Evolutionary conservation across 2,113 vertebrate genomes (phyloP), one percentile per base, ranked within the genome.

Genomic region (Cottus gobio): DNA sequence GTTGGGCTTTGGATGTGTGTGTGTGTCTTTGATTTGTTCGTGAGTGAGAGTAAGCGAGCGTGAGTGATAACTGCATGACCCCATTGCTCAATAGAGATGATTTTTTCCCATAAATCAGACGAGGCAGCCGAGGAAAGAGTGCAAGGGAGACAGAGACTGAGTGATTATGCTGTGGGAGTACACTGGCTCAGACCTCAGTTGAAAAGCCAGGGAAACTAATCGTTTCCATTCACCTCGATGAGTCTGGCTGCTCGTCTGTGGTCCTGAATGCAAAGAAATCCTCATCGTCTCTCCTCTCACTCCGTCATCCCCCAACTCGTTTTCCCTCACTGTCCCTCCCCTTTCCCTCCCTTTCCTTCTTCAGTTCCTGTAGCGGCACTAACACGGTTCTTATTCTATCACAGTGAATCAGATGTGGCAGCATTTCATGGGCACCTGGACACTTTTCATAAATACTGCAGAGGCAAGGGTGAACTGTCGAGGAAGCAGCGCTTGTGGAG

Each of bases 51-150:
- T 15, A 36, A 64, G 79, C 28, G 67, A 31, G 16, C 60, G 67
- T 62, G 66, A 85, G 58, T 37, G 68, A 77, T 77, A 79, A 77
- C 87, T 85, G 75, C 66, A 67, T 86, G 86, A 90, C 75, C 84
- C 87, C 64, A 85, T 90, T 73, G 62, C 87, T 93, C 88, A 87
- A 92, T 91, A 91, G 67, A 92, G 89, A 91, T 82, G 90, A 90
- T 91, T 90, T 90, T 79, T 60, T 30, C 79, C 75, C 84, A 91
- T 92, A 91, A 92, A 93, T 94, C 90, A 88, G 83, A 72, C 18
- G 9, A 77, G 78, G 82, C 74, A 81, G 75, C 34, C 7, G 66
- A 44, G 71, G 58, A 88, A 75, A 80, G 84, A 77, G 85, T 36
- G 13, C 5, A 31, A 52, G 63, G 72, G 83, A 82, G 87, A 86